phyloP scores from a whole-genome alignment of 2,888 invertebrate species.

The Scaptomyza caliginosa region DNA sequence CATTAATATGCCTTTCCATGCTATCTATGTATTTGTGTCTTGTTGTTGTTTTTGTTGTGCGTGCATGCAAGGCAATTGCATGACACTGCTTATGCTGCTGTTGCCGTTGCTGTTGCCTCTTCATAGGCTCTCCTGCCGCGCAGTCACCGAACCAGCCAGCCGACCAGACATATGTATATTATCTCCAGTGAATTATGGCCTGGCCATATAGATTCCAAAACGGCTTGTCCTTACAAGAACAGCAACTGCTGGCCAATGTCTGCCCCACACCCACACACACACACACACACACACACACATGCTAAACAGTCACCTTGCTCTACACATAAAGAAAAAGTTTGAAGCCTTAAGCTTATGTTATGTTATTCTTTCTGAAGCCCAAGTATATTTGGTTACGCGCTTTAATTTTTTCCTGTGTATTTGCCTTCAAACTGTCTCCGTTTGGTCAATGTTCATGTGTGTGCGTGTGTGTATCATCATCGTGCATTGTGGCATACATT shows the following conservation, averaged over 20 bases:
- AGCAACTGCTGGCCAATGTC: slow-evolving; percentile 48
- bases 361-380: too few relatives aligned
- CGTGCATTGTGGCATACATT: slow-evolving; percentile 75
- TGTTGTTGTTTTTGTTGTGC: slow-evolving; percentile 26
- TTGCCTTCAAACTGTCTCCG: slow-evolving; percentile 3
- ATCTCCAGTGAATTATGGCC: slow-evolving; percentile 80
- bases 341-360: too few relatives aligned
- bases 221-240: slow-evolving; percentile 70
- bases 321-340: slow-evolving; percentile 1
- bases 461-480: slow-evolving; percentile 48
- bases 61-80: slow-evolving; percentile 51
- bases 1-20: slow-evolving; percentile 55
- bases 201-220: slow-evolving; percentile 73
- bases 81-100: slow-evolving; percentile 16
- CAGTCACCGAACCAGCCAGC: slow-evolving; percentile 1
- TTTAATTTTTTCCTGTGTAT: neutral
- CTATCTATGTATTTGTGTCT: slow-evolving; percentile 6
- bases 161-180: slow-evolving; percentile 73
- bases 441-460: slow-evolving; percentile 3
- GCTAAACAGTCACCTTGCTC: slow-evolving; percentile 33
- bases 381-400: neutral
- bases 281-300: slow-evolving; percentile 16
- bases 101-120: neutral
- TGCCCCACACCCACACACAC: slow-evolving; percentile 26
- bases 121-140: slow-evolving; percentile 21